Evolutionary conservation across 2,888 invertebrate genomes (phyloP).

Genomic region (Aphrophora alni): DNA sequence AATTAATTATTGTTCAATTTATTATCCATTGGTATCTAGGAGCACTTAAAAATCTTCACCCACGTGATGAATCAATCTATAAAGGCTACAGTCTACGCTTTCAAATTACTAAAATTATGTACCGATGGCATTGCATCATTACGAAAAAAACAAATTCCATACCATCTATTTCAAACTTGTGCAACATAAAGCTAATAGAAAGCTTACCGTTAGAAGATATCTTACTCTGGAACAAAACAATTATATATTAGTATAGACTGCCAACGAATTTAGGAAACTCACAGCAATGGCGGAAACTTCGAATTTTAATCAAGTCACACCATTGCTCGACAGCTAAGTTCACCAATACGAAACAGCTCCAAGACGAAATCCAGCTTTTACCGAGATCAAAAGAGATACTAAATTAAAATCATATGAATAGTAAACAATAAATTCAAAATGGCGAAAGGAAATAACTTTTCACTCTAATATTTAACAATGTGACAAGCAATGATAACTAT

Average conservation of each 20-base stretch:
- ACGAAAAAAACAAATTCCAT: not conserved
- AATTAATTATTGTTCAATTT: not conserved
- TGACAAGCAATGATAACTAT: not conserved
- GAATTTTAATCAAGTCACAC: slow-evolving; percentile 2
- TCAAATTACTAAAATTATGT: not conserved
- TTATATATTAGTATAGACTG: not conserved
- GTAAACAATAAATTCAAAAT: not conserved
- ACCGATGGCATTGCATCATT: slow-evolving; percentile 4
- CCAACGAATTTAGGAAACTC: not conserved
- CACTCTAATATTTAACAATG: not conserved
- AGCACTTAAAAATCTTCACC: not conserved
- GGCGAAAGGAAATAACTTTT: not conserved
- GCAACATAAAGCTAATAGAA: not conserved
- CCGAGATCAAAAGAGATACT: not conserved
- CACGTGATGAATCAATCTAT: slow-evolving; percentile 6
- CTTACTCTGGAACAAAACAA: not conserved
- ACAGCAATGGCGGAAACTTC: slow-evolving; percentile 6
- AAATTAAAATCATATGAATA: not conserved
- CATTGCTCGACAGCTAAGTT: not conserved
- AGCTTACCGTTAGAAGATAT: not conserved
- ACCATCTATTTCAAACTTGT: not conserved
- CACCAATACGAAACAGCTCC: slow-evolving; percentile 5
- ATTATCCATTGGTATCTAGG: not conserved
- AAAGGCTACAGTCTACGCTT: not conserved
- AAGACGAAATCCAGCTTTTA: not conserved